Evolutionary conservation across 2,113 vertebrate species (phyloP), one percentile per base, ranked within the genome.

Genomic region (Dolichallabes microphthalmus): DNA sequence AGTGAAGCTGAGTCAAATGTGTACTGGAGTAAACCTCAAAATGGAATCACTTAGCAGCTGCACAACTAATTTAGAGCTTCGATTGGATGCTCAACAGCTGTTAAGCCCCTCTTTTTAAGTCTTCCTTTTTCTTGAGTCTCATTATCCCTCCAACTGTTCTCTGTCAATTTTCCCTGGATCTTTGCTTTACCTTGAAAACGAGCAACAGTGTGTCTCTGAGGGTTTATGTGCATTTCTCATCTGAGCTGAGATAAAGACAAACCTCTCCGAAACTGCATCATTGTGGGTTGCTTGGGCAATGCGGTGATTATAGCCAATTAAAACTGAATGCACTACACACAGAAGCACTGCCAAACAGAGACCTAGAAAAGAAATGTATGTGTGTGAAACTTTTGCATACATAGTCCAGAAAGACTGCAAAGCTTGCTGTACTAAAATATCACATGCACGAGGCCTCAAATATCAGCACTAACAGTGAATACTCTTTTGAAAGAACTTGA

Each of bases 91-190:
- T 86, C 64, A 88, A 83, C 77, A 69, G 73, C 82, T 88, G 89
- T 88, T 85, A 82, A 80, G 82, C 66, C 71, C 30, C 14, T 58
- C 79, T 81, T 88, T 79, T 69, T 84, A 88, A 86, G 53, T 53
- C 64, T 68, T 22, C 75, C 80, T 80, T 74, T 85, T 84, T 86
- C 45, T 85, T 77, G 57, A 87, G 64, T 86, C 88, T 86, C 87
- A 88, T 90, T 89, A 86, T 87, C 86, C 74, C 69, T 85, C 86
- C 86, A 88, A 89, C 88, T 88, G 86, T 82, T 89, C 63, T 30
- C 85, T 82, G 68, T 91, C 83, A 75, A 73, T 8, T 25, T 14
- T 74, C 61, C 77, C 69, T n/a, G 52, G 61, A 63, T 71, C 57
- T 75, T 80, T 86, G n/a, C 81, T 53, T 73, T 77, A 85, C 69